Base-by-base conservation (phyloP, 2,888 invertebrate species). In the Argyra leucocephala region DNA sequence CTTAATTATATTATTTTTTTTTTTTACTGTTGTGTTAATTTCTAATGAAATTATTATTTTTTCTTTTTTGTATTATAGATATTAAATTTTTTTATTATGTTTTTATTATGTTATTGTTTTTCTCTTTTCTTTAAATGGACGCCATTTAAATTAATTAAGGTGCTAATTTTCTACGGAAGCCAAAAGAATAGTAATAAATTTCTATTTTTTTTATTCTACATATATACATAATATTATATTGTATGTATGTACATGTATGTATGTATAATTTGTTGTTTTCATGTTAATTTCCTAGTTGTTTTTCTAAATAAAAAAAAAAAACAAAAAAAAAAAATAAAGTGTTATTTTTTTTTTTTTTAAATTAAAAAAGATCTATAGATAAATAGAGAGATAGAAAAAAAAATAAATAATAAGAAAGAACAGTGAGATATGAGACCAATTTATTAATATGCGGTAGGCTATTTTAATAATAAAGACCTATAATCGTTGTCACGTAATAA, bases 401-500 rank as follows among this genome's bases (percentile, higher is more conserved):
- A 3, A 15, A 12, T 9, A 37, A 37, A 37, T 9, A 15, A 15
- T 12, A 37, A 37, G 12, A 37, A 37, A 37, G 18, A 48, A 48
- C 5, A 15, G n/a, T n/a, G 48, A 48, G 48, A 48, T 12, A 48
- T 18, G 48, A 15, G 4, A 2, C 48, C 12, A 48, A 48, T 48
- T 48, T 48, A 48, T 48, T 12, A 5, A 48, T 18, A 48, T 48
- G 48, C 48, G 48, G 48, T 48, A 48, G 48, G 48, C 48, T 48
- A 48, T 48, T 18, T 48, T 65, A 65, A 67, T 64, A 36, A 67
- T 66, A 64, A 63, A 62, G 63, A 26, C 57, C 65, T 48, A 48
- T 48, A 63, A 22, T 62, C 58, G 24, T 67, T 68, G 66, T 66
- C 68, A 69, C 68, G 62, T 67, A 67, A 66, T 68, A 64, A 68